phyloP scores from a whole-genome alignment of 2,113 vertebrate genomes.

The Lucifuga dentata region DNA sequence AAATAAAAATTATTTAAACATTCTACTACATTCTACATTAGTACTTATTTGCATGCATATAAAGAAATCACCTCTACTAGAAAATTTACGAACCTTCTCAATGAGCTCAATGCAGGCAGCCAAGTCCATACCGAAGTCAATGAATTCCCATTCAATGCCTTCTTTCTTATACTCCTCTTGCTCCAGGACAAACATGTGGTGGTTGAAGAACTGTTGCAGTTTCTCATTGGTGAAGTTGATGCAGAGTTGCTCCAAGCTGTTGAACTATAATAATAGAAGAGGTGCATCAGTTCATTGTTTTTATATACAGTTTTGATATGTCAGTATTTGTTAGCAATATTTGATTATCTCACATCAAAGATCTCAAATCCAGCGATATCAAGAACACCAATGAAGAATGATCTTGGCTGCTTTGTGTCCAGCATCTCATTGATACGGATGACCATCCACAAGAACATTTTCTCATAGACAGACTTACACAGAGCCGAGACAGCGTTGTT shows the following conservation, averaged over 20 bases:
- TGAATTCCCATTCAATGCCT: slow-evolving; percentile 89
- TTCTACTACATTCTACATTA: background rate
- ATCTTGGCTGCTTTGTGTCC: slow-evolving; percentile 82
- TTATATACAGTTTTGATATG: too few relatives aligned
- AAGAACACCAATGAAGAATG: slow-evolving; percentile 83
- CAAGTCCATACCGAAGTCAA: slow-evolving; percentile 92
- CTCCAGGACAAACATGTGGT: slow-evolving; percentile 88
- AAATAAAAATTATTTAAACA: background rate
- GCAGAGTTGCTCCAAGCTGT: slow-evolving; percentile 89
- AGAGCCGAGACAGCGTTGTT: slow-evolving; percentile 80
- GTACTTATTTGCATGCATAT: too few relatives aligned
- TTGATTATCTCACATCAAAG: slow-evolving; percentile 78
- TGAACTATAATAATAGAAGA: slow-evolving; percentile 80
- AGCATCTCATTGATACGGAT: slow-evolving; percentile 84
- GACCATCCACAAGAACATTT: slow-evolving; percentile 88
- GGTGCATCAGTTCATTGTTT: too few relatives aligned
- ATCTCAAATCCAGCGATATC: slow-evolving; percentile 87
- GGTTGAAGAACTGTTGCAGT: slow-evolving; percentile 90
- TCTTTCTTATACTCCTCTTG: slow-evolving; percentile 92
- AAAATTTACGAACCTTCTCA: slow-evolving; percentile 82
- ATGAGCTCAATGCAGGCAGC: slow-evolving; percentile 91
- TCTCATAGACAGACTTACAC: slow-evolving; percentile 84
- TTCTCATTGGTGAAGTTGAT: slow-evolving; percentile 91
- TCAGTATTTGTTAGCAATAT: background rate
- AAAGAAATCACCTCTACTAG: background rate